Conservation (phyloP, 2,888 invertebrate species). For the Drosophila falleni region DNA sequence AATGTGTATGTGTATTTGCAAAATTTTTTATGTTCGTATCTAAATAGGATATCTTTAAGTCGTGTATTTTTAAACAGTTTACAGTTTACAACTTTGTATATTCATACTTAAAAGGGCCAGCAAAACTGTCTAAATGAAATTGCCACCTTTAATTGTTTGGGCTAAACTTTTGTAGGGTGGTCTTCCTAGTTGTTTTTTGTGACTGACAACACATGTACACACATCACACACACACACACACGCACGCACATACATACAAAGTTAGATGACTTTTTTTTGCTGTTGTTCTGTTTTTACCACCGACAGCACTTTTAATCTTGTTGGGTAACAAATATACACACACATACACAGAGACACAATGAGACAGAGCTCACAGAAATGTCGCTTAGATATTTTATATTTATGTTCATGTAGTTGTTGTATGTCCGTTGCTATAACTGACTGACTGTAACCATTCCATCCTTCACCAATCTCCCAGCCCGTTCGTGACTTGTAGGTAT, state of each 20-base stretch:
- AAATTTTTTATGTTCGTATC: no score
- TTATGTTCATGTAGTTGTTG: slow-evolving; percentile 70
- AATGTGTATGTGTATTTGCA: no score
- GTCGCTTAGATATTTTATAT: slow-evolving; percentile 78
- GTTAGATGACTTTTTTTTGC: slow-evolving; percentile 28
- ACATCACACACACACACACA: neutral
- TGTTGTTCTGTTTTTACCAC: slow-evolving; percentile 37
- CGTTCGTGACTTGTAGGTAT: slow-evolving; percentile 70
- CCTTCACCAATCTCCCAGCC: slow-evolving; percentile 9
- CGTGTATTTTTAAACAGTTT: neutral
- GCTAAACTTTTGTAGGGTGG: slow-evolving; percentile 53
- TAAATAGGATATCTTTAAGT: slow-evolving; percentile 13
- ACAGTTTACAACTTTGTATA: slow-evolving; percentile 4
- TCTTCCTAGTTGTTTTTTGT: slow-evolving; percentile 28
- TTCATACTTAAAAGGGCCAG: slow-evolving; percentile 21
- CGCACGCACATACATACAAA: slow-evolving; percentile 15
- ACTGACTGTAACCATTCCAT: slow-evolving; percentile 51
- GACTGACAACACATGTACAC: slow-evolving; percentile 3
- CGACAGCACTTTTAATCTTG: slow-evolving; percentile 76
- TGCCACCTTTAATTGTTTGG: slow-evolving; percentile 74
- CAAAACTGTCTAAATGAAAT: slow-evolving; percentile 45
- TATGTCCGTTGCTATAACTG: slow-evolving; percentile 54
- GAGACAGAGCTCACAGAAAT: slow-evolving; percentile 35
- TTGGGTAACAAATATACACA: slow-evolving; percentile 46
- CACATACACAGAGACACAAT: slow-evolving; percentile 7